Percentiles rank a stretch among this genome's conserved stretches.
These are phyloP conservation scores for Meles meles DNA, from an alignment of 2,113 vertebrate species.

Conservation along the genomic window DNA sequence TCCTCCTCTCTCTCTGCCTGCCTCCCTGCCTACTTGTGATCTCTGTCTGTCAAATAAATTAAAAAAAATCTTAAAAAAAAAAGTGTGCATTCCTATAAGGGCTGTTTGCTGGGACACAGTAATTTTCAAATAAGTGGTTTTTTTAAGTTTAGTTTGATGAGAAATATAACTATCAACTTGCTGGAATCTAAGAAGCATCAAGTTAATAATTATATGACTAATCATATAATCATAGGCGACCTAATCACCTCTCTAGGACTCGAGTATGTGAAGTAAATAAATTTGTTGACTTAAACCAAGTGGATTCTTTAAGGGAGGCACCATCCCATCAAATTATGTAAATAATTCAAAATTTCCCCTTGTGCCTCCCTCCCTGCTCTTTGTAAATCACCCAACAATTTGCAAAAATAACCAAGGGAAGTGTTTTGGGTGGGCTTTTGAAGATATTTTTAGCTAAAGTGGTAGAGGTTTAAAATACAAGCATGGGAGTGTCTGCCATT, in stretches of 20 bases:
- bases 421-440: conserved; percentile 75
- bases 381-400: conserved; percentile 64
- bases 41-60: too few relatives aligned
- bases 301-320: conserved; percentile 24
- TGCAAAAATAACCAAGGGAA: conserved; percentile 74
- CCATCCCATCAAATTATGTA: conserved; percentile 62
- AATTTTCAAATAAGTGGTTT: background rate
- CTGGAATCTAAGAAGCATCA: background rate
- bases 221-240: too few relatives aligned
- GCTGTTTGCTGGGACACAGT: background rate
- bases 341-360: conserved; percentile 73
- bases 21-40: too few relatives aligned
- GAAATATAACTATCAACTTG: background rate
- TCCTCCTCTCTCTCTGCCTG: too few relatives aligned
- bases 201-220: background rate
- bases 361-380: conserved; percentile 34
- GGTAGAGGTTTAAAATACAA: conserved; percentile 77
- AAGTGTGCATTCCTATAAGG: background rate
- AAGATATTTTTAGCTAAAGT: conserved; percentile 75
- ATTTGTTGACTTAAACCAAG: conserved; percentile 36
- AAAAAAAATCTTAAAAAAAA: too few relatives aligned
- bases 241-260: background rate
- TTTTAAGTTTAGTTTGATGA: background rate
- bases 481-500: conserved; percentile 82
- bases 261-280: background rate